Percentiles rank a stretch among this genome's conserved stretches.
Evolutionary conservation across 2,888 invertebrate species (phyloP).

Genomic region (Abscondita cerata): DNA sequence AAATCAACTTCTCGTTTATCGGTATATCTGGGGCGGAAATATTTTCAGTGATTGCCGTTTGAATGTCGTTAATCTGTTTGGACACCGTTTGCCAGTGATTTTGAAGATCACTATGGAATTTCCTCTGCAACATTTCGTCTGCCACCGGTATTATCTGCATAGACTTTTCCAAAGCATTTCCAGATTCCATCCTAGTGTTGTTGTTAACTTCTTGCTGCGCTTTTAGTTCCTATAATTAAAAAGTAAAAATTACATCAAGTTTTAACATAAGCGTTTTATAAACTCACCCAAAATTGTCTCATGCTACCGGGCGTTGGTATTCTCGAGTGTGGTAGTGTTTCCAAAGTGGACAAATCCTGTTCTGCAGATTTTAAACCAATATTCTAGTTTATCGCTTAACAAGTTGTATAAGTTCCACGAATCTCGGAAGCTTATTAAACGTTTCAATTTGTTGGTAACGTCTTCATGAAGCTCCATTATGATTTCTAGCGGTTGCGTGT

Average conservation of each 20-base stretch:
- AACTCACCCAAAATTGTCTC: constrained; percentile 79
- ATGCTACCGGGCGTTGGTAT: constrained; percentile 73
- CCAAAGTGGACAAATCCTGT: constrained; percentile 70
- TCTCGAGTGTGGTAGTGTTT: constrained; percentile 67
- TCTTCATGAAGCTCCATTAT: constrained; percentile 78
- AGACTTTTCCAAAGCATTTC: constrained; percentile 77
- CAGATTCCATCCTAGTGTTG: constrained; percentile 75
- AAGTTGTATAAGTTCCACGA: constrained; percentile 79
- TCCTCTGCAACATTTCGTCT: constrained; percentile 82
- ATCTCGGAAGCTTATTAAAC: constrained; percentile 77
- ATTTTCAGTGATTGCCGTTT: constrained; percentile 71
- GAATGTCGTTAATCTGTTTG: constrained; percentile 69
- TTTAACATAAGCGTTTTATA: background rate
- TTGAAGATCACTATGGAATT: constrained; percentile 79
- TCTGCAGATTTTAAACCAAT: constrained; percentile 80
- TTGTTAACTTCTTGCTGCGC: constrained; percentile 87
- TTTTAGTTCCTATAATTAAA: constrained; percentile 70
- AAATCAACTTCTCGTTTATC: constrained; percentile 74
- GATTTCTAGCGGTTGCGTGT: constrained; percentile 74
- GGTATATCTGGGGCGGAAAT: constrained; percentile 78
- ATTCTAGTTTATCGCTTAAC: constrained; percentile 75
- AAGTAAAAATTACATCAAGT: constrained; percentile 6
- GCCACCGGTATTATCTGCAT: constrained; percentile 81
- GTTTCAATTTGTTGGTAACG: constrained; percentile 74
- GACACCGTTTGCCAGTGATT: constrained; percentile 77